Evolutionary conservation across 2,888 invertebrate genomes (phyloP).

Genomic region (Serrognathus titanus): DNA sequence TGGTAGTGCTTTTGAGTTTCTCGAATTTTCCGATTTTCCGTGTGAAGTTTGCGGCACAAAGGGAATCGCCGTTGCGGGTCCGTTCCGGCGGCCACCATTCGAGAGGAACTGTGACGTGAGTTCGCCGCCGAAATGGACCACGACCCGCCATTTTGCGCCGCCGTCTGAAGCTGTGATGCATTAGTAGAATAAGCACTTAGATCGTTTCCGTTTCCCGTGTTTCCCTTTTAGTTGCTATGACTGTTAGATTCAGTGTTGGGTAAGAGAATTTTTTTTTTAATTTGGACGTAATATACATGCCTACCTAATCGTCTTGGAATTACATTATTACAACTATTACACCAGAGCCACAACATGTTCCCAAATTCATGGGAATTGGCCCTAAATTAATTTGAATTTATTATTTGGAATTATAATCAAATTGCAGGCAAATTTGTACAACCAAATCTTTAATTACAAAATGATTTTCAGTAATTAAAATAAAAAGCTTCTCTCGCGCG

Average conservation of each 20-base stretch:
- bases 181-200: slow-evolving; percentile 35
- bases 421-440: too few species aligned
- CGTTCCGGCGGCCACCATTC: slow-evolving; percentile 20
- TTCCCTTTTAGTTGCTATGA: slow-evolving; percentile 34
- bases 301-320: slow-evolving; percentile 8
- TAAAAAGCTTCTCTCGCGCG: too few species aligned
- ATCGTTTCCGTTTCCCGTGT: slow-evolving; percentile 28
- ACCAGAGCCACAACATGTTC: not conserved
- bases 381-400: too few species aligned
- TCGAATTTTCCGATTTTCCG: slow-evolving; percentile 9
- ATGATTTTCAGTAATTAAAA: too few species aligned
- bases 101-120: not conserved
- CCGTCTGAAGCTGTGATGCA: slow-evolving; percentile 40
- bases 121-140: slow-evolving; percentile 8
- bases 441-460: too few species aligned
- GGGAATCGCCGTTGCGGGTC: slow-evolving; percentile 17
- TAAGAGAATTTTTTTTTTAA: slow-evolving; percentile 11
- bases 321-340: too few species aligned
- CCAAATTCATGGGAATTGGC: too few species aligned
- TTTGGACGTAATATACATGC: slow-evolving; percentile 8
- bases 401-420: too few species aligned
- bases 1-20: slow-evolving; percentile 16
- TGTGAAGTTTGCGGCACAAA: slow-evolving; percentile 19
- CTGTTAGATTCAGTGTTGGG: slow-evolving; percentile 30
- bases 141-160: slow-evolving; percentile 32